Evolutionary conservation across 2,888 invertebrate genomes (phyloP).

Genomic region (Gnatocerus cornutus): DNA sequence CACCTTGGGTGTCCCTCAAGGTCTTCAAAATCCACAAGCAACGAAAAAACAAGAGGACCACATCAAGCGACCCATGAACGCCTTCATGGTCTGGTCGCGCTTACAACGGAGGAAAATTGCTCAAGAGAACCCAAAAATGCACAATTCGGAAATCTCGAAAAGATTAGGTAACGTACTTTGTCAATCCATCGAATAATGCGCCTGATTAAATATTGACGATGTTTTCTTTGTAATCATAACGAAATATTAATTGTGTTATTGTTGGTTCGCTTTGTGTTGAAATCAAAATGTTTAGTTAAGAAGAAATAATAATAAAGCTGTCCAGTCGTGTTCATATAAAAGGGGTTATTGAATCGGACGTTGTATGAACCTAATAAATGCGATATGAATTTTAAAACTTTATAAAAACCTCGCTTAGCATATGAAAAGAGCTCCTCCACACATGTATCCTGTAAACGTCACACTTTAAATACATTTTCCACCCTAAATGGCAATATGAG

Average conservation of each 20-base stretch:
- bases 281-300: constrained; percentile 61
- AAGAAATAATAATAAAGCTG: constrained; percentile 59
- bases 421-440: constrained; percentile 66
- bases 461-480: constrained; percentile 70
- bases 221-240: constrained; percentile 52
- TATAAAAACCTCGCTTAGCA: constrained; percentile 67
- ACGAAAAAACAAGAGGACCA: constrained; percentile 85
- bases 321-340: constrained; percentile 51
- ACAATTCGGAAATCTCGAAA: constrained; percentile 97
- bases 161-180: constrained; percentile 76
- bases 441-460: constrained; percentile 70
- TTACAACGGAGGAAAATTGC: constrained; percentile 95
- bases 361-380: constrained; percentile 59
- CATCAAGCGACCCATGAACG: constrained; percentile 98
- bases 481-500: constrained; percentile 70
- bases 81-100: constrained; percentile 98
- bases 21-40: constrained; percentile 73
- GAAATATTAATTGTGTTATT: constrained; percentile 44
- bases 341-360: constrained; percentile 59
- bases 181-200: constrained; percentile 5
- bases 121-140: constrained; percentile 99
- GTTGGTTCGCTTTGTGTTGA: constrained; percentile 21
- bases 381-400: constrained; percentile 66
- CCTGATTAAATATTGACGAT: constrained; percentile 25
- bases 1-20: constrained; percentile 75